These are phyloP conservation scores for Trogon melanurus DNA, from an alignment of 2,113 vertebrate species.

Conservation along the genomic window DNA sequence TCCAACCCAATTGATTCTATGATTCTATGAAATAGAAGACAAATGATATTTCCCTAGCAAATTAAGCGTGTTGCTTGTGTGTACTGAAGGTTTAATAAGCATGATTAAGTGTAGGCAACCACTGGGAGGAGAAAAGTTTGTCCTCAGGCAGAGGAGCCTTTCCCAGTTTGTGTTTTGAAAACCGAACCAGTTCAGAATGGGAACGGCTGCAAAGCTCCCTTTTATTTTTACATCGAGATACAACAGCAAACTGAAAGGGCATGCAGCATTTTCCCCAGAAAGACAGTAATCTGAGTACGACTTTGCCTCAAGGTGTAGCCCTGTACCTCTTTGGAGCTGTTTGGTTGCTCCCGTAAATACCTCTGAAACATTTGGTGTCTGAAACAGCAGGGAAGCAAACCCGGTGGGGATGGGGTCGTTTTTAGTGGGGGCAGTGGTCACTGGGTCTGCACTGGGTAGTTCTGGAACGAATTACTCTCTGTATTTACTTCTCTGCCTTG, in stretches of 20 bases:
- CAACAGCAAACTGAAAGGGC: background rate
- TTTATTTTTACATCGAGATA: background rate
- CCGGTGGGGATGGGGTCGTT: background rate
- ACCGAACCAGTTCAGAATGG: background rate
- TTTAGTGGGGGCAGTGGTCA: background rate
- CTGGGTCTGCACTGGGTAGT: background rate
- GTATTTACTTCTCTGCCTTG: background rate
- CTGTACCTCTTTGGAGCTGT: background rate
- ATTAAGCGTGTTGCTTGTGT: background rate
- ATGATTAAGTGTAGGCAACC: background rate
- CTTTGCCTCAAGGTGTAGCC: background rate
- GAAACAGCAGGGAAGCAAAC: background rate
- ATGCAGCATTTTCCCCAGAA: background rate
- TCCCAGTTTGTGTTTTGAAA: background rate
- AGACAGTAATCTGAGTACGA: background rate
- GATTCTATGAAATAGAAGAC: background rate
- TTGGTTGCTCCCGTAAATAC: background rate
- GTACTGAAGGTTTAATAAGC: background rate
- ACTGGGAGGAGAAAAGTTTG: background rate
- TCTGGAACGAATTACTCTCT: background rate
- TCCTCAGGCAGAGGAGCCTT: background rate
- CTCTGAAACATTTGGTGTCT: background rate
- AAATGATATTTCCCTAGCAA: conserved; percentile 30
- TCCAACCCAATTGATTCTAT: too few species aligned
- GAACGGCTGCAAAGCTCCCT: background rate